Percentiles rank a stretch among this genome's conserved stretches.
These are phyloP conservation scores for Fundulus diaphanus DNA, from an alignment of 2,797 vertebrate species.

Conservation along the genomic window DNA sequence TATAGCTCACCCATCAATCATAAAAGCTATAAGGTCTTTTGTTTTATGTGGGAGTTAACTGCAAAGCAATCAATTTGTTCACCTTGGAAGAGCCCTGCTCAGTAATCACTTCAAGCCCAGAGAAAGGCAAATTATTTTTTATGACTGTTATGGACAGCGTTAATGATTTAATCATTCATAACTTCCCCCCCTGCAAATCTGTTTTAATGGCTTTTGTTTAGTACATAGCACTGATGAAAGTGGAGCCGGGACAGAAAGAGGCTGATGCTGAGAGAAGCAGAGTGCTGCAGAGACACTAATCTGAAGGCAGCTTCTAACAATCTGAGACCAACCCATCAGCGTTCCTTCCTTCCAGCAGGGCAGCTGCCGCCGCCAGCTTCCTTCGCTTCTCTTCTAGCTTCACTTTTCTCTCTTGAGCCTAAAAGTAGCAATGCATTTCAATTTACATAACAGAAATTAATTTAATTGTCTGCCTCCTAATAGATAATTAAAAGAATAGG, in stretches of 20 bases:
- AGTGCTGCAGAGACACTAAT: neutral
- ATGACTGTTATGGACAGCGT: conserved; percentile 18
- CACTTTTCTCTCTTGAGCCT: conserved; percentile 88
- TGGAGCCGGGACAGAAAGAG: neutral
- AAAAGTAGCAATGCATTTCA: conserved; percentile 3
- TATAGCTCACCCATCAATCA: conserved; percentile 48
- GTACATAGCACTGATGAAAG: neutral
- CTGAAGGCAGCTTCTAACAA: conserved; percentile 1
- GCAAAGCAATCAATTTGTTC: conserved; percentile 57
- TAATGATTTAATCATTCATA: conserved; percentile 16
- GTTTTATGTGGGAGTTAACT: conserved; percentile 36
- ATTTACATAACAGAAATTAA: neutral
- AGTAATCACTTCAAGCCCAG: neutral
- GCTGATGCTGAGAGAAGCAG: neutral
- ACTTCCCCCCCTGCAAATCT: conserved; percentile 11
- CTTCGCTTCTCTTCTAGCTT: conserved; percentile 90
- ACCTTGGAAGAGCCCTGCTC: conserved; percentile 18
- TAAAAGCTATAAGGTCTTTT: conserved; percentile 28
- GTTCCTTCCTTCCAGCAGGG: conserved; percentile 86
- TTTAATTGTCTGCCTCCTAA: neutral
- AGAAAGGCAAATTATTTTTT: conserved; percentile 7
- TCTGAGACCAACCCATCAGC: conserved; percentile 89
- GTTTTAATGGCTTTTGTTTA: conserved; percentile 40
- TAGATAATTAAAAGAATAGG: neutral
- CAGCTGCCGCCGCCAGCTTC: conserved; percentile 85